Evolutionary conservation across 2,797 vertebrate species (phyloP), one percentile per base, ranked within the genome.

Genomic region (Yasuhikotakia modesta): DNA sequence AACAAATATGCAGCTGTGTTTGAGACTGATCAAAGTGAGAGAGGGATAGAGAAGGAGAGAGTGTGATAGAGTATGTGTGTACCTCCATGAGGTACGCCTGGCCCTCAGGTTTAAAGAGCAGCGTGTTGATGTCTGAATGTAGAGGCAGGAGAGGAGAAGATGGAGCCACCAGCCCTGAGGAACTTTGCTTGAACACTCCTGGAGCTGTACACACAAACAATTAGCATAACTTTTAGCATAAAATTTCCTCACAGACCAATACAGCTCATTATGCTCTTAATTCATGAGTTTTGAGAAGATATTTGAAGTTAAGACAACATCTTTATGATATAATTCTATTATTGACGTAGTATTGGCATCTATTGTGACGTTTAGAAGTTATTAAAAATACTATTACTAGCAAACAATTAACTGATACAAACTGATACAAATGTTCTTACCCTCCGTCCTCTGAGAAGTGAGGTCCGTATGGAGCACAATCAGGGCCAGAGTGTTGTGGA

Each of bases 11-110:
- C 5, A 75, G 39, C 46, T 50, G 4, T 24, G 48, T 21, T 17
- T 30, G 48, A 7, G 14, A 46, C 5, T 7, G 43, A 17, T 53
- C 50, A 16, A 27, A 27, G 22, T 24, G 19, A 46, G 8, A 64
- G 11, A 39, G 0, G 24, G 12, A 66, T 0, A 66, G 39, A 19
- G 22, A 13, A 19, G 5, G 17, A 48, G 8, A 13, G 5, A 8
- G 1, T 22, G 24, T 16, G 24, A 39, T 0, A 14, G 16, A 24
- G 32, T 6, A 50, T 79, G 70, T 76, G 13, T 70, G 27, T 91
- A 99, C 97, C 96, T 99, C 97, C 66, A 97, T 91, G 80, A 99
- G 91, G 86, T 98, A 99, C 50, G 93, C 92, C 70, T 98, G 97
- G 66, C 96, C 97, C 72, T 98, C 98, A 10, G 95, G 93, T 82